Conservation (phyloP, 2,113 vertebrate species). For the Embiotoca jacksoni region DNA sequence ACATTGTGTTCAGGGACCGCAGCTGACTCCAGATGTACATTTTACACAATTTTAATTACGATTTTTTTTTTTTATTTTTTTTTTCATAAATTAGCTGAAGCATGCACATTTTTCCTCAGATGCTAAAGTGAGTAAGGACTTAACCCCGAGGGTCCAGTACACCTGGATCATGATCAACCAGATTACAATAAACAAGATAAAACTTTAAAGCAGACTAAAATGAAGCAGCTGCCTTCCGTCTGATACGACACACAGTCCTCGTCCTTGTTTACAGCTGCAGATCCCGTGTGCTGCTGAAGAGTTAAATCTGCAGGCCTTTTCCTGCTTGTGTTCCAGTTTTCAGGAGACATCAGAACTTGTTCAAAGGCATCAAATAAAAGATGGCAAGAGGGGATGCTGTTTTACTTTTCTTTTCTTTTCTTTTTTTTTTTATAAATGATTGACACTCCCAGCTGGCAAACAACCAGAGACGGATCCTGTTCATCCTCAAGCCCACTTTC, state of each 20-base stretch:
- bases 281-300: neutral
- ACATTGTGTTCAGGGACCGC: too few relatives aligned
- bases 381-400: constrained; percentile 34
- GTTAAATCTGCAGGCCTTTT: constrained; percentile 41
- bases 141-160: too few relatives aligned
- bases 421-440: constrained; percentile 42
- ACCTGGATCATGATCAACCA: too few relatives aligned
- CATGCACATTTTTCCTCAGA: too few relatives aligned
- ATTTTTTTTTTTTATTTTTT: too few relatives aligned
- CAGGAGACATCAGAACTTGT: constrained; percentile 50
- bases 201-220: neutral
- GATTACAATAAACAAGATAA: too few relatives aligned
- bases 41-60: too few relatives aligned
- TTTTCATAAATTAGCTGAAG: too few relatives aligned
- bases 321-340: constrained; percentile 56
- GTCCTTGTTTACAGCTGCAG: constrained; percentile 21
- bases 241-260: neutral
- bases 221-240: too few relatives aligned
- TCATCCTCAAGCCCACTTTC: constrained; percentile 41
- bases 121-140: too few relatives aligned
- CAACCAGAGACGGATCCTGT: constrained; percentile 48
- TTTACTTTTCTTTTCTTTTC: constrained; percentile 28
- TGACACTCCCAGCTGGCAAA: constrained; percentile 60
- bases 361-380: constrained; percentile 66
- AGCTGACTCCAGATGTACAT: too few relatives aligned